Conservation (phyloP, 1,140 invertebrate genomes). For the Apolygus lucorum region DNA sequence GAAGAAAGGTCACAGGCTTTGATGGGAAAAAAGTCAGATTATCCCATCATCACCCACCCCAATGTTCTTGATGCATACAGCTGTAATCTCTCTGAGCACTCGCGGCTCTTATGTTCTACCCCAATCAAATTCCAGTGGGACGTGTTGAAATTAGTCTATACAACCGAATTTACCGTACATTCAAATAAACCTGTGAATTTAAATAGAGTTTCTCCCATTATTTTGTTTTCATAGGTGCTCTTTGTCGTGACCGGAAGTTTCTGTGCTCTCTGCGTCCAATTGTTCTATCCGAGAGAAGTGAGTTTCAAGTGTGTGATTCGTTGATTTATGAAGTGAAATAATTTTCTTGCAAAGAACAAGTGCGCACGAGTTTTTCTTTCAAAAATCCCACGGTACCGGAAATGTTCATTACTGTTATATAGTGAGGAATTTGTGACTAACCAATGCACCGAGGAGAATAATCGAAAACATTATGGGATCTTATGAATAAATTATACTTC, state of each 20-base stretch:
- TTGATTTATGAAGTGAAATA: neutral
- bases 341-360: neutral
- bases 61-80: neutral
- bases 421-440: neutral
- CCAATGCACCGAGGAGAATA: neutral
- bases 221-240: neutral
- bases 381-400: neutral
- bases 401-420: neutral
- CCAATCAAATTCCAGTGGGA: too few relatives aligned
- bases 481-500: too few relatives aligned
- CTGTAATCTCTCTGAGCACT: neutral
- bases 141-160: neutral
- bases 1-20: too few relatives aligned
- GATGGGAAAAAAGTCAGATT: too few relatives aligned
- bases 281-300: constrained; percentile 4
- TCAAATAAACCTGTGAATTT: neutral
- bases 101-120: neutral
- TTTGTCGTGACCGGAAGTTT: neutral
- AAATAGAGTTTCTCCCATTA: neutral
- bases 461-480: neutral
- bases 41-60: too few relatives aligned
- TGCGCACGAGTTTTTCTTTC: too few relatives aligned
- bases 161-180: neutral
- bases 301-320: neutral
- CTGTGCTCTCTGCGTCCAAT: constrained; percentile 1